Conservation (phyloP, 1,140 invertebrate genomes). For the Potamilus streckersoni region DNA sequence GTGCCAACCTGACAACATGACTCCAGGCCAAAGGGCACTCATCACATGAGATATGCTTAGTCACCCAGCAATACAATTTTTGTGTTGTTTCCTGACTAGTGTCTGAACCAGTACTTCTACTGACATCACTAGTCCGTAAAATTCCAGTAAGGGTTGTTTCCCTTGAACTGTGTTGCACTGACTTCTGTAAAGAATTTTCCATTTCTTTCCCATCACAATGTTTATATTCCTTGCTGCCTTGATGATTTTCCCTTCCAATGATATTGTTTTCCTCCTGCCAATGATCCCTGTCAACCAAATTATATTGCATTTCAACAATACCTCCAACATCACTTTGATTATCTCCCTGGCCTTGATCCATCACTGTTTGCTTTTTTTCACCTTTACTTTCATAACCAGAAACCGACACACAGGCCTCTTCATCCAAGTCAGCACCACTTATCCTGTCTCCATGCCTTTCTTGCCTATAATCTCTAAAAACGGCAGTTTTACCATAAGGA, state of each 20-base stretch:
- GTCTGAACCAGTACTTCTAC: background rate
- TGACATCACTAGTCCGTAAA: background rate
- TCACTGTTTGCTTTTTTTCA: too few species aligned
- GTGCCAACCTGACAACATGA: slow-evolving; percentile 36
- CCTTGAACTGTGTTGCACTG: too few species aligned
- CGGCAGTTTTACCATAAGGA: slow-evolving; percentile 19
- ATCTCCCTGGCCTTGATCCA: too few species aligned
- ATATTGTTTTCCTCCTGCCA: too few species aligned
- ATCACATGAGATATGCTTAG: slow-evolving; percentile 42
- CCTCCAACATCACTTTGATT: too few species aligned
- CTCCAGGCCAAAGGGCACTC: slow-evolving; percentile 42
- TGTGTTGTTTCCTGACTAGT: slow-evolving; percentile 4
- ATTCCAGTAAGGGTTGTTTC: background rate
- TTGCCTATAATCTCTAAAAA: slow-evolving; percentile 9
- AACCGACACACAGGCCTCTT: background rate
- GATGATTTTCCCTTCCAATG: too few species aligned
- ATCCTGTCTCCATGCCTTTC: background rate
- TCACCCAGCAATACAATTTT: slow-evolving; percentile 43
- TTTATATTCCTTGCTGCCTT: too few species aligned
- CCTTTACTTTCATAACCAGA: too few species aligned
- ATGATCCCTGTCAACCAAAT: too few species aligned
- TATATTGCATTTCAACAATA: too few species aligned
- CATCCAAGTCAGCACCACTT: background rate
- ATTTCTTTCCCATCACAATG: too few species aligned
- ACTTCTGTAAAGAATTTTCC: too few species aligned